Percentiles rank a stretch among this genome's conserved stretches.
phyloP scores from a whole-genome alignment of 2,113 vertebrate species.

The Podarcis cretensis region DNA sequence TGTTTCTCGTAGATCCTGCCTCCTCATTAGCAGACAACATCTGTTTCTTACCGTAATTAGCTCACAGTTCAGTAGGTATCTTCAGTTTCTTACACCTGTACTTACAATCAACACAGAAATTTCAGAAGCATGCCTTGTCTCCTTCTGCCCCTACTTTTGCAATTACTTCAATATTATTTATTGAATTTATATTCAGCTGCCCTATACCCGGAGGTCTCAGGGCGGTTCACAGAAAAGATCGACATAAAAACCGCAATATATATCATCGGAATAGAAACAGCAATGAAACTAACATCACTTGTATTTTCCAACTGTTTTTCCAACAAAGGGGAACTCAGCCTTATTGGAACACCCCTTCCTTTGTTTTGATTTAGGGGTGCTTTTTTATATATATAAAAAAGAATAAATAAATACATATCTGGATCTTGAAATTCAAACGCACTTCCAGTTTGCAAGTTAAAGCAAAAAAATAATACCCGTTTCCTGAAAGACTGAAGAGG shows the following conservation, averaged over 20 bases:
- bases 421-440: background rate
- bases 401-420: background rate
- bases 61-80: conserved; percentile 81
- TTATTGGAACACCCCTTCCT: conserved; percentile 24
- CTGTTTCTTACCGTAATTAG: conserved; percentile 82
- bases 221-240: too few relatives aligned
- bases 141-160: conserved; percentile 30
- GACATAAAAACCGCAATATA: too few relatives aligned
- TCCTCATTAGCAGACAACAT: conserved; percentile 82
- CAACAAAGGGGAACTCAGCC: conserved; percentile 70
- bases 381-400: too few relatives aligned
- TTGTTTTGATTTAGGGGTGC: background rate
- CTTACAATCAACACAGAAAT: conserved; percentile 71
- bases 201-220: too few relatives aligned
- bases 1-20: conserved; percentile 49
- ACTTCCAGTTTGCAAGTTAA: background rate
- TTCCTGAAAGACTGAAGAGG: conserved; percentile 43
- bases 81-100: conserved; percentile 78
- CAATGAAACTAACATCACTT: conserved; percentile 71
- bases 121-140: conserved; percentile 71
- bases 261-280: too few relatives aligned
- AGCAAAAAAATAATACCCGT: background rate
- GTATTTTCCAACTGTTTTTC: conserved; percentile 68
- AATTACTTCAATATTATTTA: too few relatives aligned
- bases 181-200: too few relatives aligned